These are phyloP conservation scores for Cinclus cinclus DNA, from an alignment of 2,113 vertebrate species.

Conservation along the genomic window DNA sequence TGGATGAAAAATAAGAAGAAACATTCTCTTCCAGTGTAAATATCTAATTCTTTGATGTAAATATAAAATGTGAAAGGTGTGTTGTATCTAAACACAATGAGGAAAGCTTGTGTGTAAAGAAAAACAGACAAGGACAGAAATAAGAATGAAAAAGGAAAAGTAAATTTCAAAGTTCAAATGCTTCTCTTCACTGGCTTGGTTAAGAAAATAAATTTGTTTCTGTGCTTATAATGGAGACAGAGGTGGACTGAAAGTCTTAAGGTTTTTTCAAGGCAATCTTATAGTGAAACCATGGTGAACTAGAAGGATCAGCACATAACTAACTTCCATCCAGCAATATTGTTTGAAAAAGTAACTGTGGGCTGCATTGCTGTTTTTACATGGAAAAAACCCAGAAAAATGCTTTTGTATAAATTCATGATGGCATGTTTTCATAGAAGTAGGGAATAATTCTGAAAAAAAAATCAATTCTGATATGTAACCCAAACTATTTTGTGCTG, in stretches of 20 bases:
- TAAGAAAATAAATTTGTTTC: not conserved
- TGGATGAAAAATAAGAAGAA: not conserved
- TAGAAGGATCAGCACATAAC: not conserved
- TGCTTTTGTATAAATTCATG: not conserved
- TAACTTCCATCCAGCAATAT: not conserved
- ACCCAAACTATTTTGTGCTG: not conserved
- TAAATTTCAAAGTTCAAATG: not conserved
- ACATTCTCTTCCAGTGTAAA: not conserved
- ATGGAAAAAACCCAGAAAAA: fast-evolving
- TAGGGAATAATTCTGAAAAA: not conserved
- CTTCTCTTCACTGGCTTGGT: not conserved
- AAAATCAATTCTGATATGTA: not conserved
- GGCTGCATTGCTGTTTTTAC: fast-evolving
- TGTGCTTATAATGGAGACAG: not conserved
- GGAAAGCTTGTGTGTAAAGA: not conserved
- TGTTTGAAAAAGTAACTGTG: not conserved
- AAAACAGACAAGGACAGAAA: not conserved
- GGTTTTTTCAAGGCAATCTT: not conserved
- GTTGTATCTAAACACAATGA: not conserved
- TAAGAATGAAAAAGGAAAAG: not conserved
- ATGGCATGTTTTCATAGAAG: not conserved
- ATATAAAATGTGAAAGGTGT: not conserved
- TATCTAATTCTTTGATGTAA: not conserved
- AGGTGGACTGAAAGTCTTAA: not conserved
- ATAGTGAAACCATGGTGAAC: not conserved